Evolutionary conservation across 2,797 vertebrate species (phyloP), one percentile per base, ranked within the genome.

Genomic region (Vipera ursinii): DNA sequence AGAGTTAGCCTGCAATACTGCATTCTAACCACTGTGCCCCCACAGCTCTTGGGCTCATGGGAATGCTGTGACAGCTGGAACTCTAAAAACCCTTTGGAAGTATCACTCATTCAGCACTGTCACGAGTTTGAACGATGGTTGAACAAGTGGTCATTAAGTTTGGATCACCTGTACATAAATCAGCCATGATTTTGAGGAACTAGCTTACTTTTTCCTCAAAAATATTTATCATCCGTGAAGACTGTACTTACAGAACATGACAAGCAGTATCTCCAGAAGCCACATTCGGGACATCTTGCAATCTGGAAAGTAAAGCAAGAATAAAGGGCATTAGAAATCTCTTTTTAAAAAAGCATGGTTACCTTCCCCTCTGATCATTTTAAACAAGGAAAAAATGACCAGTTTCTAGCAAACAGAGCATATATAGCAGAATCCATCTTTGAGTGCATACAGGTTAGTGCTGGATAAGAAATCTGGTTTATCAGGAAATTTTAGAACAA

Each of bases 221-320:
- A 38, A 59, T 13, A 22, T 65, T 82, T 44, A 48, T 2, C 48
- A 82, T 28, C 61, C 15, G 13, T 4, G 15, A 65, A 90, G 48
- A 32, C 8, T n/a, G 20, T 57, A 92, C 91, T 94, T 92, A 94
- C 93, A 86, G 8, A 88, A 53, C 26, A 88, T 17, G 28, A 60
- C 9, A 7, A 90, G 20, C 69, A 59, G 90, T 60, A 51, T 14
- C 86, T 86, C 65, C 53, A 88, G 53, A 57, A 92, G 69, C 32
- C 88, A 55, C 53, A 88, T 92, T 14, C 0, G 82, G 59, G 59
- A 3, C 28, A 28, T 82, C 51, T 6, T 90, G 51, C 69, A 90
- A 59, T 69, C 93, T 94, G n/a, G 32, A 90, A 92, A 57, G n/a
- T 3, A 90, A 17, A 48, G 3, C 73, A 82, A 82, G 4, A 44